Base-by-base conservation (phyloP, 2,797 vertebrate species). In the Emydoidea blandingii region DNA sequence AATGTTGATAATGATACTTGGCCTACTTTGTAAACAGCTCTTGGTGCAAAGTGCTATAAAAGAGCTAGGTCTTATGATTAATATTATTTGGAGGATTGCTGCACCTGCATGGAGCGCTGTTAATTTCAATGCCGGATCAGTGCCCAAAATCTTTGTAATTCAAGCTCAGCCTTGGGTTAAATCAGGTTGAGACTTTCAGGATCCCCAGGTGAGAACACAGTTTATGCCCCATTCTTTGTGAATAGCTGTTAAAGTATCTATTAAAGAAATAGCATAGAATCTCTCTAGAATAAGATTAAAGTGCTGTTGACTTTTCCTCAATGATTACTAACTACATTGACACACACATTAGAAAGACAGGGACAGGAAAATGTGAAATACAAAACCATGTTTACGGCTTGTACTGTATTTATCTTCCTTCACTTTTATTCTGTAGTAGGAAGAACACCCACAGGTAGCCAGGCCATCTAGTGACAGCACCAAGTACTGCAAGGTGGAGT, bases 221-320 rank as follows among this genome's bases (percentile, higher is more conserved):
- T 27, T 76, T 47, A 76, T 47, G 44, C 27, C 25, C 74, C 41
- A 29, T 29, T 76, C 44, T 44, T 44, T 44, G 8, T 23, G 25
- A 76, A 76, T 8, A 12, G 41, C 12, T 15, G 41, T 29, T 47
- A 29, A 76, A 37, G 12, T 18, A n/a, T 65, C 59, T 16, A 65
- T 57, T 82, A 80, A 94, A 94, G 74, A 90, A 90, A 94, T 9
- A 89, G 56, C 59, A 87, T 1, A 37, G 57, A 86, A 83, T 88
- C 89, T 89, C 89, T 65, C 79, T 86, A 62, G 59, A 62, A 62
- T 62, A 62, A 78, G 74, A 91, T 90, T 72, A 90, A 95, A 93
- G 81, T 95, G 74, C 91, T 94, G 81, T 53, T 83, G 87, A 57
- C 62, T 94, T 94, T 86, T 91, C 65, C 54, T 90, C 76, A 50